Evolutionary conservation across 1,140 invertebrate species (phyloP).

Genomic region (Dolichoris vasculosae): DNA sequence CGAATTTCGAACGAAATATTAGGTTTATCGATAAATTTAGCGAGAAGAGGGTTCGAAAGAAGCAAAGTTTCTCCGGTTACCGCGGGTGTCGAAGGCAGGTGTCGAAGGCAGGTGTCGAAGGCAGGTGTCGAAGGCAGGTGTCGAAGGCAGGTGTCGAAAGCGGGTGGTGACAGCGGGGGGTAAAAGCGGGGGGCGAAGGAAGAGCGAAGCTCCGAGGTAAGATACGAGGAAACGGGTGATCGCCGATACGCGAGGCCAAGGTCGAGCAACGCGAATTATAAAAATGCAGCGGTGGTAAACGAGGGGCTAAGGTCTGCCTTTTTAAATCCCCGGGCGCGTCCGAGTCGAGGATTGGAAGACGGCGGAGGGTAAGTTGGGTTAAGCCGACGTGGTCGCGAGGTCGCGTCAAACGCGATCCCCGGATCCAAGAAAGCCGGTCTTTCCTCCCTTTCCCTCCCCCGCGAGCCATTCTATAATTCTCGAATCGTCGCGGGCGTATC

Average conservation of each 20-base stretch:
- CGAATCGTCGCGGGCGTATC: background rate
- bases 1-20: no score
- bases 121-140: no score
- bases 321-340: slow-evolving; percentile 18
- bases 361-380: slow-evolving; percentile 62
- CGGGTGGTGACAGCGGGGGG: no score
- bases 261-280: slow-evolving; percentile 8
- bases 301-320: background rate
- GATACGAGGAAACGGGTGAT: background rate
- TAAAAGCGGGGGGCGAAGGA: no score
- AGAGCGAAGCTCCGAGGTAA: background rate
- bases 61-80: no score
- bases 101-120: no score
- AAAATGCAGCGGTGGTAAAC: background rate
- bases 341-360: background rate
- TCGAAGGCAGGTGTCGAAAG: no score
- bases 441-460: background rate
- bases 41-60: no score
- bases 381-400: slow-evolving; percentile 67
- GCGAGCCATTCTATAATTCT: background rate
- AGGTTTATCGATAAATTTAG: no score
- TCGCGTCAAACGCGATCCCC: slow-evolving; percentile 66
- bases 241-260: background rate
- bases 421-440: background rate
- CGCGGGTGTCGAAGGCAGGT: no score